These are phyloP conservation scores for Nomada ferruginata DNA, from an alignment of 2,888 invertebrate genomes.

Conservation along the genomic window DNA sequence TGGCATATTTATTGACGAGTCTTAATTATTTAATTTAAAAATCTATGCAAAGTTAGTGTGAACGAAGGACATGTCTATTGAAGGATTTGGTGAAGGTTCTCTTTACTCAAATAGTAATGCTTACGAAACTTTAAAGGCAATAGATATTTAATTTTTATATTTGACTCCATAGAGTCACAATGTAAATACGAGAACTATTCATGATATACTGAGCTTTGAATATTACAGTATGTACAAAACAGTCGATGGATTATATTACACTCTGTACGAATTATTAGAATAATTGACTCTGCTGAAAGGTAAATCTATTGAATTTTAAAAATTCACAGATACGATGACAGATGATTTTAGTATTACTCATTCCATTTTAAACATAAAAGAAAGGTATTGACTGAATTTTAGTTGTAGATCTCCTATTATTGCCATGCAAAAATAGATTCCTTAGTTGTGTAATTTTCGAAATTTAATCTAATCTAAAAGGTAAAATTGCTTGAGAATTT, in stretches of 20 bases:
- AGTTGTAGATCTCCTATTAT: background rate
- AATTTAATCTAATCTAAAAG: slow-evolving; percentile 11
- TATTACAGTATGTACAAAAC: slow-evolving; percentile 56
- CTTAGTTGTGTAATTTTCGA: background rate
- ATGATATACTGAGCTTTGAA: slow-evolving; percentile 58
- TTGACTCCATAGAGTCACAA: slow-evolving; percentile 50
- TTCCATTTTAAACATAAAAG: slow-evolving; percentile 29
- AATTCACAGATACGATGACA: slow-evolving; percentile 1
- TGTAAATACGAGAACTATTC: slow-evolving; percentile 67
- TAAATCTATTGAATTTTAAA: slow-evolving; percentile 14
- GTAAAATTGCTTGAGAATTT: slow-evolving; percentile 7
- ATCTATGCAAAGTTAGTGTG: slow-evolving; percentile 25
- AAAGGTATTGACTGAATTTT: slow-evolving; percentile 6
- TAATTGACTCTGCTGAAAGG: slow-evolving; percentile 15
- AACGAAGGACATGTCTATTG: slow-evolving; percentile 36
- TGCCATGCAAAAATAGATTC: background rate
- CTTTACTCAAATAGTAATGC: slow-evolving; percentile 45
- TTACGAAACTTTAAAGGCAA: slow-evolving; percentile 55
- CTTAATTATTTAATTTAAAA: slow-evolving; percentile 42
- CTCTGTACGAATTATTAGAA: slow-evolving; percentile 25
- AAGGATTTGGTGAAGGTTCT: slow-evolving; percentile 35
- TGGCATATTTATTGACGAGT: slow-evolving; percentile 31
- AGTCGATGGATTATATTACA: slow-evolving; percentile 53
- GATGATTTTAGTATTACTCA: slow-evolving; percentile 15
- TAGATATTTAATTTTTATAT: slow-evolving; percentile 71